These are phyloP conservation scores for Chaitophorus viminalis DNA, from an alignment of 2,888 invertebrate species.

Conservation along the genomic window DNA sequence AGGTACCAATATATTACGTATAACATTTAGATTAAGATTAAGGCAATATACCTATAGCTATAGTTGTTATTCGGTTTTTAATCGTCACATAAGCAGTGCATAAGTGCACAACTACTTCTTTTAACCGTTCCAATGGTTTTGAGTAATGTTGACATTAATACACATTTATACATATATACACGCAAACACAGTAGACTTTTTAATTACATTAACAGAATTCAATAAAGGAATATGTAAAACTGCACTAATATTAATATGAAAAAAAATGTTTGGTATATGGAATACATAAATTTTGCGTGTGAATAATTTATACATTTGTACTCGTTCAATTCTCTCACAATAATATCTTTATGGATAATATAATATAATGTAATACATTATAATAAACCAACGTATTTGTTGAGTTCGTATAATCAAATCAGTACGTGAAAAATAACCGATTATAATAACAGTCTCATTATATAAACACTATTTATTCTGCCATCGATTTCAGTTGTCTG, in stretches of 20 bases:
- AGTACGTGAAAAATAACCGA: not conserved
- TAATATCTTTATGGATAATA: not conserved
- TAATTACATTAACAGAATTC: not conserved
- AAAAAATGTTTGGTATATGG: no score
- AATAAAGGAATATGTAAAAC: not conserved
- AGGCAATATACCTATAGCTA: no score
- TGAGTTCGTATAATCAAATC: not conserved
- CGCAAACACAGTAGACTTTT: no score
- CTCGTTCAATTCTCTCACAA: not conserved
- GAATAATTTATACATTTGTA: not conserved
- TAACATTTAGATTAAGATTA: not conserved
- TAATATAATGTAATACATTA: not conserved
- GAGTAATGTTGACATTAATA: slow-evolving; percentile 9
- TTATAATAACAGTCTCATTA: not conserved
- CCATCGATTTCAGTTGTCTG: slow-evolving; percentile 1
- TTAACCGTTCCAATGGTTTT: not conserved
- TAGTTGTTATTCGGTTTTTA: not conserved
- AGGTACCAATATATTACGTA: not conserved
- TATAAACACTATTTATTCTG: slow-evolving; percentile 18
- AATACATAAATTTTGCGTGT: no score
- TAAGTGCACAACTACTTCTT: no score
- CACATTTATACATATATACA: no score
- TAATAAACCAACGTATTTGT: slow-evolving; percentile 26
- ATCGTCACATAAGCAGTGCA: not conserved
- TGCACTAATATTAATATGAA: not conserved